Evolutionary conservation across 2,888 invertebrate species (phyloP), one percentile per base, ranked within the genome.

Genomic region (Baccha elongata): DNA sequence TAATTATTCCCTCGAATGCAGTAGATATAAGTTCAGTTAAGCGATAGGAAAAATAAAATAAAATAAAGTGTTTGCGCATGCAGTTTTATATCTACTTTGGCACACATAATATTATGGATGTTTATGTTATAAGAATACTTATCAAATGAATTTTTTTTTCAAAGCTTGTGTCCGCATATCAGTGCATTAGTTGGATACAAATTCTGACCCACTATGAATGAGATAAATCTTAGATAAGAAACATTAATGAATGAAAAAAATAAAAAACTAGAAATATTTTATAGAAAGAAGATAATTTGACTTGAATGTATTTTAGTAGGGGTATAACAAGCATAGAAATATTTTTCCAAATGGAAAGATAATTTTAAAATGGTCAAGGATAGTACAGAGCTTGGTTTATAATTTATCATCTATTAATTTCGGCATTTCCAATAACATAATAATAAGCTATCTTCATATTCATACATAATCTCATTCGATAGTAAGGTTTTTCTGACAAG

Each of bases 21-120:
- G 40, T 58, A n/a, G n/a, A n/a, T n/a, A n/a, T n/a, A 40, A 55
- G 37, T 23, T 55, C 3, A 53, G 52, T 19, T 58, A 5, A 15
- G 32, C 19, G 35, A n/a, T n/a, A n/a, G n/a, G n/a, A 35, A 53
- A 53, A 32, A 52, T 23, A 23, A 32, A n/a, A n/a, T n/a, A n/a
- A 17, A 50, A 50, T 4, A 48, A 15, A 65, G 23, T 72, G 52
- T 55, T 58, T 65, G 72, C 35, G 44, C 50, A 21, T 44, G 44
- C 58, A 55, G 64, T 40, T 23, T 62, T 35, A 32, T 40, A 32
- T 42, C 58, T 58, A 15, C 40, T 40, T 58, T 58, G 58, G 40
- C 58, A 58, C 23, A 58, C 58, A 58, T 58, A 58, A 40, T 26
- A 40, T 58, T 37, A 26, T 55, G 13, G 2, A 15, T 40, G 37